These are phyloP conservation scores for Ondatra zibethicus DNA, from an alignment of 2,113 vertebrate genomes.

Conservation along the genomic window DNA sequence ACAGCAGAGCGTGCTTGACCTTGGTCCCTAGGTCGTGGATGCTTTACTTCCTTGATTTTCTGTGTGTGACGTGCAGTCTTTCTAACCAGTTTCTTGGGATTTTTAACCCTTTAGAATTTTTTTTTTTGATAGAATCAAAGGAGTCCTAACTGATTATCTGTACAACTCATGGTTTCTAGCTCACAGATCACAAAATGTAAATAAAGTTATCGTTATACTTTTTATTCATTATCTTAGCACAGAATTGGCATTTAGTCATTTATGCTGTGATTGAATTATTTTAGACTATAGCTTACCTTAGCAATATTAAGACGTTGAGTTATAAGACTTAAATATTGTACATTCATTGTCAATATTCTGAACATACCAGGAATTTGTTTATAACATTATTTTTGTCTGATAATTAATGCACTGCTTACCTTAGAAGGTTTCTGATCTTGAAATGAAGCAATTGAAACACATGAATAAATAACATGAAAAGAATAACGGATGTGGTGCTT, in stretches of 20 bases:
- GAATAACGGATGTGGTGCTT: neutral
- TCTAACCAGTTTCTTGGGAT: neutral
- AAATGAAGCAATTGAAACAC: neutral
- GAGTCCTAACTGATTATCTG: neutral
- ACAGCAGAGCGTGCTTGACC: neutral
- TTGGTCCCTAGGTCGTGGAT: too few relatives aligned
- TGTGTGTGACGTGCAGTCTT: neutral
- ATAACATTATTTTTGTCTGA: neutral
- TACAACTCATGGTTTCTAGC: neutral
- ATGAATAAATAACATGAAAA: neutral
- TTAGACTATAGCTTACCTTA: neutral
- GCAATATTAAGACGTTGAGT: neutral
- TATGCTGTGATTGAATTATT: neutral
- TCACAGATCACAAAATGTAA: conserved; percentile 1
- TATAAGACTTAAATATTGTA: neutral
- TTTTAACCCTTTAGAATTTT: neutral
- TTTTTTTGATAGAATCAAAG: neutral
- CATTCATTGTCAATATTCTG: neutral
- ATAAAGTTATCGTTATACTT: neutral
- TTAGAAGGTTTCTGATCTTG: neutral
- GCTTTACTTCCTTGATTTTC: neutral
- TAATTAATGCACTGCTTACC: neutral
- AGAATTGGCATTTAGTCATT: neutral
- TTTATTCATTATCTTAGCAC: neutral
- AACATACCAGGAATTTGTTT: neutral